These are phyloP conservation scores for Periplaneta americana DNA, from an alignment of 1,140 invertebrate species.

Conservation along the genomic window DNA sequence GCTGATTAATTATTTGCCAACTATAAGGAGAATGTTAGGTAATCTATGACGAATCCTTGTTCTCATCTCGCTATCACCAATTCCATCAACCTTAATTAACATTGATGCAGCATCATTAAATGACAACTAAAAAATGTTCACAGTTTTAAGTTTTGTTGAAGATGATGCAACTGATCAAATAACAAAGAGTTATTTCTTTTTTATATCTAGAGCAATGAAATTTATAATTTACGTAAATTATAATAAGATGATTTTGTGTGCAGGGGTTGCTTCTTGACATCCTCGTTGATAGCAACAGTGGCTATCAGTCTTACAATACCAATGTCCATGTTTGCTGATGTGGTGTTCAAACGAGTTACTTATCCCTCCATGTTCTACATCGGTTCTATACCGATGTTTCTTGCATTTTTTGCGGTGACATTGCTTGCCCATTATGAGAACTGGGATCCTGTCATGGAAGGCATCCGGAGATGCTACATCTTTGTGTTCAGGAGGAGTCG, in stretches of 20 bases:
- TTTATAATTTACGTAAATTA: too few species aligned
- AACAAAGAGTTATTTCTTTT: background rate
- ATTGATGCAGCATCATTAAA: too few species aligned
- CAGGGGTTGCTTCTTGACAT: constrained; percentile 87
- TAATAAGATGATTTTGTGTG: constrained; percentile 23
- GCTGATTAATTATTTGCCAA: too few species aligned
- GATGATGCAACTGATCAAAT: too few species aligned
- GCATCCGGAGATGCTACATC: constrained; percentile 13
- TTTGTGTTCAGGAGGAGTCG: constrained; percentile 3
- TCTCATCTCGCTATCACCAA: too few species aligned
- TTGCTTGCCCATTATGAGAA: constrained; percentile 76
- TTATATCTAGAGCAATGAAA: too few species aligned
- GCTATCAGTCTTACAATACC: constrained; percentile 80
- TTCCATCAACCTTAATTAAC: too few species aligned
- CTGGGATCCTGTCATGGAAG: constrained; percentile 71
- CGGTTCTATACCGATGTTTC: constrained; percentile 70
- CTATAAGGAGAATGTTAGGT: too few species aligned
- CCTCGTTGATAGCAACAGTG: constrained; percentile 78
- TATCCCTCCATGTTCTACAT: constrained; percentile 75
- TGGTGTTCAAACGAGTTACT: constrained; percentile 64
- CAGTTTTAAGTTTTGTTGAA: too few species aligned
- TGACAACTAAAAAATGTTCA: too few species aligned
- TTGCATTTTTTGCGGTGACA: constrained; percentile 70
- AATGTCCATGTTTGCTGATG: constrained; percentile 76
- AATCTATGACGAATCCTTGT: too few species aligned